These are phyloP conservation scores for Stegostoma tigrinum DNA, from an alignment of 2,113 vertebrate genomes.

Conservation along the genomic window DNA sequence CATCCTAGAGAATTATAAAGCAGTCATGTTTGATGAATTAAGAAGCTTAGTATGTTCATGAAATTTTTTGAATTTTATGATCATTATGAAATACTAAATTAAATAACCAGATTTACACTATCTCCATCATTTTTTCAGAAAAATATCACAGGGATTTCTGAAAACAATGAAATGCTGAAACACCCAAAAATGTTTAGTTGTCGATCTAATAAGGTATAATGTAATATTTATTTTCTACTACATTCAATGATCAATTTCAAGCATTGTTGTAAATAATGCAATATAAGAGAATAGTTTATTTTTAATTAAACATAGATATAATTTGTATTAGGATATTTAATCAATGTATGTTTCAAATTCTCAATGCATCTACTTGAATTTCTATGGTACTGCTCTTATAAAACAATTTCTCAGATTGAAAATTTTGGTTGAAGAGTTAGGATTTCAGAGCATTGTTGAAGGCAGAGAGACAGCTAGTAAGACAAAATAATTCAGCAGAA, in stretches of 20 bases:
- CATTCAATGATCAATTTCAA: neutral
- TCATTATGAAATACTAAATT: neutral
- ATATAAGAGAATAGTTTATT: neutral
- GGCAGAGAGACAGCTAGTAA: neutral
- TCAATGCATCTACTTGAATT: neutral
- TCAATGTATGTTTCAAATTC: neutral
- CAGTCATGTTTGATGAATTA: conserved; percentile 32
- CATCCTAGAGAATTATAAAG: conserved; percentile 37
- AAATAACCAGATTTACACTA: neutral
- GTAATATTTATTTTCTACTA: neutral
- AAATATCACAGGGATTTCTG: conserved; percentile 11
- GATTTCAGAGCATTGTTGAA: neutral
- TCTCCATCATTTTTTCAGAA: neutral
- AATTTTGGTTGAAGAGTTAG: neutral
- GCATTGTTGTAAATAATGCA: neutral
- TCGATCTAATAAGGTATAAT: conserved; percentile 27
- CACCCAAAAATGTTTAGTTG: conserved; percentile 35
- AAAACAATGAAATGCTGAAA: conserved; percentile 24
- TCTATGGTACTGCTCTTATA: neutral
- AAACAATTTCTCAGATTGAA: neutral
- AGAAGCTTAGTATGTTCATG: conserved; percentile 26
- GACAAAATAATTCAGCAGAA: neutral
- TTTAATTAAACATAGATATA: neutral
- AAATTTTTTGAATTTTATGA: neutral
- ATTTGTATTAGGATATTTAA: neutral